phyloP scores from a whole-genome alignment of 2,888 invertebrate genomes.

The Prosapia bicincta region DNA sequence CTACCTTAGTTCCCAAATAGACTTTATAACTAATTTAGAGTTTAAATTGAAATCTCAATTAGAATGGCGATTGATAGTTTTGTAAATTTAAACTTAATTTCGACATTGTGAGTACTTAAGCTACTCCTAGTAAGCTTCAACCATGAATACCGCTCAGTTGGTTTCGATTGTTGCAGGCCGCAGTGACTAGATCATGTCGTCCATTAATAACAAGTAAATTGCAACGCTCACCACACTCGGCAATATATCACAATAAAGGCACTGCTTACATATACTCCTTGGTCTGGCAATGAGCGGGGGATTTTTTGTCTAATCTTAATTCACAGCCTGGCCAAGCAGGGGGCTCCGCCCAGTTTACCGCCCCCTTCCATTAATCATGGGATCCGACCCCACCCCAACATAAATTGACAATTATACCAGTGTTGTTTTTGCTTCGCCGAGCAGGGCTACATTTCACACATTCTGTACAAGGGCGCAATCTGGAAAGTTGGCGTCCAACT shows the following conservation, averaged over 20 bases:
- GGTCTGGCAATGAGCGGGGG: not conserved
- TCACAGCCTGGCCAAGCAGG: not conserved
- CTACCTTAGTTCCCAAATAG: too few species aligned
- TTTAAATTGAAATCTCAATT: too few species aligned
- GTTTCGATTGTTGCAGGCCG: too few species aligned
- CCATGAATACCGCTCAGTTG: too few species aligned
- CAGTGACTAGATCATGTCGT: too few species aligned
- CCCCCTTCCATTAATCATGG: not conserved
- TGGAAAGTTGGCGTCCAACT: not conserved
- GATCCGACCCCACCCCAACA: not conserved
- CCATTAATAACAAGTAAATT: not conserved
- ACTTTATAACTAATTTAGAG: too few species aligned
- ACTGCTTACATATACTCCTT: not conserved
- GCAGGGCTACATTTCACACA: not conserved
- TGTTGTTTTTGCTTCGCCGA: not conserved
- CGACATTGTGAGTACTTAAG: too few species aligned
- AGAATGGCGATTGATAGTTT: too few species aligned
- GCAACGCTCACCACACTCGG: not conserved
- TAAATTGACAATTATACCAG: not conserved
- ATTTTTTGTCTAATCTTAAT: not conserved
- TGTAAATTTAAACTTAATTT: too few species aligned
- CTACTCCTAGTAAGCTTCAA: too few species aligned
- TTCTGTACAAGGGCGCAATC: not conserved
- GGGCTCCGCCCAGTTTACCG: not conserved
- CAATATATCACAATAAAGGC: not conserved